A percentile compares a stretch with the other conserved stretches of the same genome.
Conservation (phyloP, 2,888 invertebrate genomes). For the Rhabditoides inermis region DNA sequence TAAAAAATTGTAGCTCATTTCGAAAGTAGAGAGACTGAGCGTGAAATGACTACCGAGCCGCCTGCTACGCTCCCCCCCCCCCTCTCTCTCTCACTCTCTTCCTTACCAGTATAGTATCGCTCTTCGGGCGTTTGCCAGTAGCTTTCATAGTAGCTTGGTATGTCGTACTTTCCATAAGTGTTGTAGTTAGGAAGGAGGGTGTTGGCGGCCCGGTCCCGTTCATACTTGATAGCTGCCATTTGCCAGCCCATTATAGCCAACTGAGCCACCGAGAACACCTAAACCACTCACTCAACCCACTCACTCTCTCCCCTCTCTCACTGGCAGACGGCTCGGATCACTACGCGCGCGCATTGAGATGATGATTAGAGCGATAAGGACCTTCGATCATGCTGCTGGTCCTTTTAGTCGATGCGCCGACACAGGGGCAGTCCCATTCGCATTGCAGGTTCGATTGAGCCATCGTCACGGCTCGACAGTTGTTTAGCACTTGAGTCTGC, state of each 20-base stretch:
- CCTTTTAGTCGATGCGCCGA: conserved; percentile 45
- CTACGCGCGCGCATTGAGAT: too few relatives aligned
- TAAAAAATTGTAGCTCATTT: too few relatives aligned
- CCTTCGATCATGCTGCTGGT: conserved; percentile 48
- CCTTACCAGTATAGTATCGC: conserved; percentile 33
- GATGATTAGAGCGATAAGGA: conserved; percentile 11
- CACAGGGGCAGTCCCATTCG: conserved; percentile 50
- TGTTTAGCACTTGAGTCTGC: conserved; percentile 46
- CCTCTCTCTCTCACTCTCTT: too few relatives aligned
- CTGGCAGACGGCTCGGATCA: conserved; percentile 1
- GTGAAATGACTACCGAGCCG: too few relatives aligned
- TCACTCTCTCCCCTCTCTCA: neutral
- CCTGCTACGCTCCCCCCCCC: too few relatives aligned
- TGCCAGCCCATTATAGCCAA: conserved; percentile 52
- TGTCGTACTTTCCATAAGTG: conserved; percentile 46
- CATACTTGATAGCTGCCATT: conserved; percentile 51
- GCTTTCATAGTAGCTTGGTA: conserved; percentile 49
- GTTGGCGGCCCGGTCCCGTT: conserved; percentile 49
- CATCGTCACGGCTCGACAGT: conserved; percentile 48
- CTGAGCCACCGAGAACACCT: conserved; percentile 48
- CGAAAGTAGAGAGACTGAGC: too few relatives aligned
- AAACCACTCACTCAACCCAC: conserved; percentile 6
- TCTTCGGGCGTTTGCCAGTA: conserved; percentile 49
- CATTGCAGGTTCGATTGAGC: conserved; percentile 47
- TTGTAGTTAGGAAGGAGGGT: conserved; percentile 49